Evolutionary conservation across 2,888 invertebrate genomes (phyloP), one percentile per base, ranked within the genome.

Genomic region (Myathropa florea): DNA sequence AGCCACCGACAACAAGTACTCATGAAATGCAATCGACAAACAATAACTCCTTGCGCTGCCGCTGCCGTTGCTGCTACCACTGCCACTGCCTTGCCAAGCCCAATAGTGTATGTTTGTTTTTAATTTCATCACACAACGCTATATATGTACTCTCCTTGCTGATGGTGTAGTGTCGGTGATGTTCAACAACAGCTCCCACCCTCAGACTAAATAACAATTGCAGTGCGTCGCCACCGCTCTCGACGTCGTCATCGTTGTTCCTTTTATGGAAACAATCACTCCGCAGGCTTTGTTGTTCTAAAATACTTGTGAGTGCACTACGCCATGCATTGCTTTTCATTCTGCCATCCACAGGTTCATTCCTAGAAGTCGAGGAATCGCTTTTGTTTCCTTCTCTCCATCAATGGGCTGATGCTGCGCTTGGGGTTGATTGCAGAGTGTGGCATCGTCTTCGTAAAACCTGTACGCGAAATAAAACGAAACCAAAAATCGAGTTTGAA

Each of bases 101-200:
- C 68, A 26, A 21, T 39, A 60, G 21, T 70, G 80, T 64, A 28
- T 84, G 83, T 84, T 84, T 84, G 80, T 55, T 84, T 80, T 84
- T 71, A 80, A 84, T 84, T 84, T 75, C 65, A 71, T 70, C 65
- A 65, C 55, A 84, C 83, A 75, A 68, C 75, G 21, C 60, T 18
- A 46, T 18, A 18, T 18, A 46, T 61, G 33, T 30, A 12, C 33
- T 18, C 28, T 63, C 28, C 18, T 55, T 21, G 21, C 23, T 23
- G 9, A 4, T 53, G 33, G 9, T 26, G 28, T 68, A 28, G 33
- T 68, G 10, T 21, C 23, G 9, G 68, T 80, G 72, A 18, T 24
- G 73, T 75, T 68, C 23, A 59, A 65, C 53, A 61, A 39, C 75
- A 61, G 57, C 73, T 24, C 65, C 60, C 36, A 23, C 70, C 26